Evolutionary conservation across 1,140 invertebrate genomes (phyloP), one percentile per base, ranked within the genome.

Genomic region (Cherax destructor): DNA sequence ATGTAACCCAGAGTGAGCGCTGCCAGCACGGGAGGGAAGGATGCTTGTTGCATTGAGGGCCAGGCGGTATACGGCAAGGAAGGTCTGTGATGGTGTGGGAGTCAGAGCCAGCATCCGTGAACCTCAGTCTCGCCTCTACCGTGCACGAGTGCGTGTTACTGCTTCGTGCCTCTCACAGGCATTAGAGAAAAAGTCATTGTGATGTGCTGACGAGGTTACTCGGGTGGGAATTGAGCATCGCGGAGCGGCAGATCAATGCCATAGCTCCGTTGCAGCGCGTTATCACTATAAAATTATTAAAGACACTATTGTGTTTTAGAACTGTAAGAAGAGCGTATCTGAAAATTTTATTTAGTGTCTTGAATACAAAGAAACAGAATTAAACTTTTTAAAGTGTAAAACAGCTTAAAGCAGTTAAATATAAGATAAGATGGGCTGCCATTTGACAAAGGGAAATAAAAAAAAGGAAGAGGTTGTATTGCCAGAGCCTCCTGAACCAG

Each of bases 401-500:
- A 41, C 0, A 41, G 30, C 0, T 41, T 69, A 69, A n/a, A n/a
- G 13, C 65, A 69, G 13, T n/a, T n/a, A 13, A n/a, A 41, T 41
- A 13, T 77, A 41, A 24, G 76, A n/a, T 16, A 80, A 56, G 50
- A 93, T 93, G 92, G 92, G 92, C 47, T 93, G 92, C 77, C 80
- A 91, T 72, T 79, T 93, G 79, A 89, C 90, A 72, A 93, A 93
- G 74, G 59, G 56, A 50, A 76, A 49, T 2, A 92, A 92, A 78
- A 91, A 61, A 3, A 92, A 92, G 88, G 88, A 88, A 52, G 84
- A 92, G 16, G 7, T 21, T 3, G 85, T 91, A 49, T 9, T 87
- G 0, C 92, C 95, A 24, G 95, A 94, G 61, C 95, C 95, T 24
- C 95, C 95, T 18, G 94, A 95, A 13, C 97, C 96, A 3, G 95